Evolutionary conservation across 2,113 vertebrate genomes (phyloP).

Genomic region (Osmerus eperlanus): DNA sequence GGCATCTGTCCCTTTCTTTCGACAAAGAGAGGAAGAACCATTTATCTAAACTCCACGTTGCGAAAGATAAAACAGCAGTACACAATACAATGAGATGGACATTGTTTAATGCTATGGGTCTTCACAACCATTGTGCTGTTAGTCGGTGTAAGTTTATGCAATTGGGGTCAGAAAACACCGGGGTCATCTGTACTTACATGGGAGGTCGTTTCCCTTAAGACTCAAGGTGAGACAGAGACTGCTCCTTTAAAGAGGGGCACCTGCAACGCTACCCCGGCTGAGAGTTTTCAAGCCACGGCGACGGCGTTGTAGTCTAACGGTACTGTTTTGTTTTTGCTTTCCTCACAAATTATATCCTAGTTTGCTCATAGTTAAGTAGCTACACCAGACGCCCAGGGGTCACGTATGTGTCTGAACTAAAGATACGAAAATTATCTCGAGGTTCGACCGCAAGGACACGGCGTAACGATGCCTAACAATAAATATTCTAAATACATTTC

Average conservation of each 20-base stretch:
- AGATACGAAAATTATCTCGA: too few species aligned
- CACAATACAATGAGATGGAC: constrained; percentile 36
- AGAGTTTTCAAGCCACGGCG: constrained; percentile 24
- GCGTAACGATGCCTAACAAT: too few species aligned
- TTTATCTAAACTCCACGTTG: constrained; percentile 59
- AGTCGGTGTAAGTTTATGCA: constrained; percentile 47
- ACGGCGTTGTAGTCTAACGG: not conserved
- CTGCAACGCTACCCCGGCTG: not conserved
- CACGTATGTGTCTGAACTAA: too few species aligned
- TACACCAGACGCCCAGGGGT: too few species aligned
- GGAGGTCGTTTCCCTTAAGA: constrained; percentile 43
- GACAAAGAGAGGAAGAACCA: constrained; percentile 65
- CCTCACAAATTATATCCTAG: too few species aligned
- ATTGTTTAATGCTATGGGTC: constrained; percentile 44
- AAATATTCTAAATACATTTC: too few species aligned
- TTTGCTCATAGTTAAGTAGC: too few species aligned
- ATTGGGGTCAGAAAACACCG: constrained; percentile 51
- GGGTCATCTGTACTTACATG: constrained; percentile 55
- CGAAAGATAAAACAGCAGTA: constrained; percentile 53
- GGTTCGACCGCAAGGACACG: too few species aligned
- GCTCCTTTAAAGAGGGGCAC: constrained; percentile 11
- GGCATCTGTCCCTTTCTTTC: constrained; percentile 60
- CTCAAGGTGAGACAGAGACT: constrained; percentile 30
- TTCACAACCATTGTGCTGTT: constrained; percentile 42
- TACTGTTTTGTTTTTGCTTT: not conserved